A percentile compares a stretch with the other conserved stretches of the same genome.
Evolutionary conservation across 2,888 invertebrate genomes (phyloP).

Genomic region (Auanema freiburgensis): DNA sequence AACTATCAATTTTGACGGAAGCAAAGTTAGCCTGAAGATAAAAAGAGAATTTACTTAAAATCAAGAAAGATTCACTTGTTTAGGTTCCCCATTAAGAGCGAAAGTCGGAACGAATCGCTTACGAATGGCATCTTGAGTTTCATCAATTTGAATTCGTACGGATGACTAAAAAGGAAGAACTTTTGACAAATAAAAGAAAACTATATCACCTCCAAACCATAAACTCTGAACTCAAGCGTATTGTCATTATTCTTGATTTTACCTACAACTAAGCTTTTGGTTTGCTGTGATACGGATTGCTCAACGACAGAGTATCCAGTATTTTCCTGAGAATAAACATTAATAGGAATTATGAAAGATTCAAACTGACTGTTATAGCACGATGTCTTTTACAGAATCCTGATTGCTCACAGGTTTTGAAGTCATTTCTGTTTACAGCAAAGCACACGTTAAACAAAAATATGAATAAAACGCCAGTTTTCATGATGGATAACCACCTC

Average conservation of each 20-base stretch:
- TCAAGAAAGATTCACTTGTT: conserved; percentile 6
- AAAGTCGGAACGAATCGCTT: conserved; percentile 40
- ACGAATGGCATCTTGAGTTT: conserved; percentile 32
- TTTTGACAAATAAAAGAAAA: not conserved
- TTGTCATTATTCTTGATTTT: conserved; percentile 30
- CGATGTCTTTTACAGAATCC: conserved; percentile 58
- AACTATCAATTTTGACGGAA: conserved; percentile 25
- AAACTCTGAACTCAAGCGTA: conserved; percentile 28
- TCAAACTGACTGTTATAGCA: conserved; percentile 32
- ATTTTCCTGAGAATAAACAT: conserved; percentile 28
- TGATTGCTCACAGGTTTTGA: conserved; percentile 62
- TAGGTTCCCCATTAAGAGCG: conserved; percentile 33
- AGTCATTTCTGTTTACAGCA: conserved; percentile 57
- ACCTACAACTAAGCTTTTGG: conserved; percentile 8
- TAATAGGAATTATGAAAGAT: conserved; percentile 5
- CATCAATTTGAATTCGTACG: conserved; percentile 45
- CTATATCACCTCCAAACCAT: conserved; percentile 22
- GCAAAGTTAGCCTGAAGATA: conserved; percentile 24
- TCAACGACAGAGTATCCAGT: conserved; percentile 41
- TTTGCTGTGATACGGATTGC: conserved; percentile 1
- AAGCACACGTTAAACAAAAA: not conserved
- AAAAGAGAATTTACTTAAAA: conserved; percentile 22
- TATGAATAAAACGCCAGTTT: too few species aligned
- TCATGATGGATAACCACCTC: too few species aligned
- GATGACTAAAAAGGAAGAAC: conserved; percentile 20